phyloP scores from a whole-genome alignment of 2,113 vertebrate species.

The Equus quagga region DNA sequence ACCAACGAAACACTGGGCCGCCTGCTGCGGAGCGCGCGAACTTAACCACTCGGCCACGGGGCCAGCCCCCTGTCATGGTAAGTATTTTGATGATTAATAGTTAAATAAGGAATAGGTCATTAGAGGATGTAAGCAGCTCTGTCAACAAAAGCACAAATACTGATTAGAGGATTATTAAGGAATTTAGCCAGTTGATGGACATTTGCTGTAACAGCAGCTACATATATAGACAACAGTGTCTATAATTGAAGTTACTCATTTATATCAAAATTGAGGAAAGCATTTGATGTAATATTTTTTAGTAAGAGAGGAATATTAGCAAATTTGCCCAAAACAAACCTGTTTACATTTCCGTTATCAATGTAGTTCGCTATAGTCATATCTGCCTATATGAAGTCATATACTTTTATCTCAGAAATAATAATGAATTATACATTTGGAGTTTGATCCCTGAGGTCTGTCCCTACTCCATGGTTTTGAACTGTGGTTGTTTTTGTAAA shows the following conservation, averaged over 20 bases:
- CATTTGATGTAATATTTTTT: not conserved
- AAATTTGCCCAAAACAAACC: not conserved
- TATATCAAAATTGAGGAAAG: not conserved
- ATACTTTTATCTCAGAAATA: conserved; percentile 16
- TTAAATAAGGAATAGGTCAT: conserved; percentile 40
- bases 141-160: conserved; percentile 46
- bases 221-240: not conserved
- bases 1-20: too few species aligned
- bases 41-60: too few species aligned
- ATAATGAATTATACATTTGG: not conserved
- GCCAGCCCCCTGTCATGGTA: not conserved
- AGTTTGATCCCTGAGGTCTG: not conserved
- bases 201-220: not conserved
- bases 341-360: not conserved
- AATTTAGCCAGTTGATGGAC: conserved; percentile 45
- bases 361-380: not conserved
- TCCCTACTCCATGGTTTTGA: conserved; percentile 9
- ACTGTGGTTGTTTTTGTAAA: not conserved
- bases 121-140: not conserved
- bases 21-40: too few species aligned
- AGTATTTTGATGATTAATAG: conserved; percentile 48
- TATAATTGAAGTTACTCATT: not conserved
- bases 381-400: not conserved
- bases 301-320: not conserved
- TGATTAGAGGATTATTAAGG: conserved; percentile 29